Percentiles rank a stretch among this genome's conserved stretches.
Conservation (phyloP, 2,113 vertebrate genomes). For the Centrocercus urophasianus region DNA sequence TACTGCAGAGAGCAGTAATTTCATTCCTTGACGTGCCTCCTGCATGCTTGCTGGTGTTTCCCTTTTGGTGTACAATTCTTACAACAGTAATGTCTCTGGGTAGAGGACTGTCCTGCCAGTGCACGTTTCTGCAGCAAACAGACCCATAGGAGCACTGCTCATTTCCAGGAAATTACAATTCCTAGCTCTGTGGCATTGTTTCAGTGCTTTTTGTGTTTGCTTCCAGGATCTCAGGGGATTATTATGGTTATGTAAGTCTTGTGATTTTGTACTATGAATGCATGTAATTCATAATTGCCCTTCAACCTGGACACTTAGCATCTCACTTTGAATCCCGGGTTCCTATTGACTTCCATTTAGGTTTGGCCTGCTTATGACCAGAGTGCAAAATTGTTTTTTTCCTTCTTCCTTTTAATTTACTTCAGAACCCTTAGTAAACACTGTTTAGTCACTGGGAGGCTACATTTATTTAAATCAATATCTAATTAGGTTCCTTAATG, state of each 20-base stretch:
- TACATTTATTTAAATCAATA: slow-evolving; percentile 71
- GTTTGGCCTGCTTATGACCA: neutral
- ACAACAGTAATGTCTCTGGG: rapidly evolving
- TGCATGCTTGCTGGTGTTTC: neutral
- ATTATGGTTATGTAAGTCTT: neutral
- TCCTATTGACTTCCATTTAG: neutral
- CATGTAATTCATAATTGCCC: neutral
- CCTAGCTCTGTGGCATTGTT: neutral
- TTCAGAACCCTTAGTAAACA: slow-evolving; percentile 37
- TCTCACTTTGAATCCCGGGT: neutral
- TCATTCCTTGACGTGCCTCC: neutral
- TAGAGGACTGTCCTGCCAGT: neutral
- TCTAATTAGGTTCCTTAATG: slow-evolving; percentile 62
- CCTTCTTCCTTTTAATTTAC: slow-evolving; percentile 36
- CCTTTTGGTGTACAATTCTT: too few relatives aligned
- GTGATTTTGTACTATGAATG: rapidly evolving
- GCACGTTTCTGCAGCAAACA: neutral
- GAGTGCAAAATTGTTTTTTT: neutral
- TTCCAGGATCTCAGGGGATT: rapidly evolving
- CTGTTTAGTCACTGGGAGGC: slow-evolving; percentile 32
- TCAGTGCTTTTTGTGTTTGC: neutral
- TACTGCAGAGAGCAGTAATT: neutral
- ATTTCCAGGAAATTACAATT: neutral
- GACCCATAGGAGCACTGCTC: rapidly evolving
- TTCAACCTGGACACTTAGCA: neutral